These are phyloP conservation scores for Lepidocolaptes lacrymiger DNA, from an alignment of 2,797 vertebrate genomes.

Conservation along the genomic window DNA sequence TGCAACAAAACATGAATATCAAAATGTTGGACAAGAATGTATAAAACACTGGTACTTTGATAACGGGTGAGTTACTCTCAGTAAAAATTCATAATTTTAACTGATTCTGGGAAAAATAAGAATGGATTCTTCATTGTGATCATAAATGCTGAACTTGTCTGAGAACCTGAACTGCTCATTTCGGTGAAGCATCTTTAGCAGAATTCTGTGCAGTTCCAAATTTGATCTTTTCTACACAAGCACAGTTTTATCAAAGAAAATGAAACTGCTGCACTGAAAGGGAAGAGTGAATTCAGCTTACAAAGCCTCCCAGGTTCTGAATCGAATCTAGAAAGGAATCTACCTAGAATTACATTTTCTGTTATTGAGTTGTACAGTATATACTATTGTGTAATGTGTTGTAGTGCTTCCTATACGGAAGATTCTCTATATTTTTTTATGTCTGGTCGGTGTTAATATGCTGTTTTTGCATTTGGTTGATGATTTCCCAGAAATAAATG, in stretches of 20 bases:
- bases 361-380: background rate
- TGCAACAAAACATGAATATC: background rate
- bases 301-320: background rate
- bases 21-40: background rate
- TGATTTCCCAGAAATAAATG: background rate
- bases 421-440: background rate
- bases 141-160: background rate
- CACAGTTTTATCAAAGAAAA: background rate
- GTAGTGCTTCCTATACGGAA: background rate
- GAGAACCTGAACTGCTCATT: background rate
- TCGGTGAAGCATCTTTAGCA: background rate
- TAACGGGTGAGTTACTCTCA: background rate
- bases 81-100: background rate
- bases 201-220: background rate
- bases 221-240: background rate
- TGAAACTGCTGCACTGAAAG: background rate
- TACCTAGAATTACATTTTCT: background rate
- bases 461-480: background rate
- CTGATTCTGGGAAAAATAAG: background rate
- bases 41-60: background rate
- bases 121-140: background rate
- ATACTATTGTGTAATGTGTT: background rate
- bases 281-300: background rate
- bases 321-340: background rate
- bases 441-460: background rate